Percentiles rank a stretch among this genome's conserved stretches.
phyloP scores from a whole-genome alignment of 1,140 invertebrate genomes.

The Agraylea sexmaculata region DNA sequence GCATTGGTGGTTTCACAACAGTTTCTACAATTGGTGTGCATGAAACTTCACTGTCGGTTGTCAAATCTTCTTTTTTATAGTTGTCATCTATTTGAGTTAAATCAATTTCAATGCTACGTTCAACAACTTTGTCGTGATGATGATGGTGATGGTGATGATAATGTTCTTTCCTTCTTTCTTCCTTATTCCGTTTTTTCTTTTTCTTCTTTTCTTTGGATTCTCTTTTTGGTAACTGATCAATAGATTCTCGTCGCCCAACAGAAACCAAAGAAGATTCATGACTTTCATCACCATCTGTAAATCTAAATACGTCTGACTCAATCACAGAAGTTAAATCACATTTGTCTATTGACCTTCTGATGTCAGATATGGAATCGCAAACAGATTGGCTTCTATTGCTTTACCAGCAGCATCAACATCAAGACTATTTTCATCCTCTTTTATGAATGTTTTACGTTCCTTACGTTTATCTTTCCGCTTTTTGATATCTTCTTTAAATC shows the following conservation, averaged over 20 bases:
- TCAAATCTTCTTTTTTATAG: slow-evolving; percentile 22
- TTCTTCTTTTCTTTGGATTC: slow-evolving; percentile 68
- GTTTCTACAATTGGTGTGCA: slow-evolving; percentile 6
- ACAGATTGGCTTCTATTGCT: slow-evolving; percentile 65
- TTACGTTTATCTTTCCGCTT: slow-evolving; percentile 56
- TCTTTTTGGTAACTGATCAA: slow-evolving; percentile 39
- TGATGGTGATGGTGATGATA: slow-evolving; percentile 49
- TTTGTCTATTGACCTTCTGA: slow-evolving; percentile 27
- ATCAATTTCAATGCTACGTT: slow-evolving; percentile 14
- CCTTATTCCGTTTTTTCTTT: slow-evolving; percentile 70
- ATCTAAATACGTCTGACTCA: slow-evolving; percentile 44
- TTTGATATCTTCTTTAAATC: slow-evolving; percentile 42
- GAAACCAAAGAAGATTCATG: slow-evolving; percentile 31
- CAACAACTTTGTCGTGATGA: slow-evolving; percentile 29
- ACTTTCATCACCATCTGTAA: slow-evolving; percentile 42
- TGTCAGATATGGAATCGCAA: slow-evolving; percentile 43
- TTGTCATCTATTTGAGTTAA: slow-evolving; percentile 8
- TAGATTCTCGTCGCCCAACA: slow-evolving; percentile 30
- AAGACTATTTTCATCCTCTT: slow-evolving; percentile 63
- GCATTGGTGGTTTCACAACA: slow-evolving; percentile 15
- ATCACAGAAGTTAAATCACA: slow-evolving; percentile 23
- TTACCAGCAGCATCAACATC: slow-evolving; percentile 68
- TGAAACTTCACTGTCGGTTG: slow-evolving; percentile 9
- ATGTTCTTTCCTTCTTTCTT: slow-evolving; percentile 58
- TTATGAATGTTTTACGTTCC: slow-evolving; percentile 39